A percentile compares a stretch with the other conserved stretches of the same genome.
phyloP scores from a whole-genome alignment of 1,140 invertebrate genomes.

The Sesamia nonagrioides region DNA sequence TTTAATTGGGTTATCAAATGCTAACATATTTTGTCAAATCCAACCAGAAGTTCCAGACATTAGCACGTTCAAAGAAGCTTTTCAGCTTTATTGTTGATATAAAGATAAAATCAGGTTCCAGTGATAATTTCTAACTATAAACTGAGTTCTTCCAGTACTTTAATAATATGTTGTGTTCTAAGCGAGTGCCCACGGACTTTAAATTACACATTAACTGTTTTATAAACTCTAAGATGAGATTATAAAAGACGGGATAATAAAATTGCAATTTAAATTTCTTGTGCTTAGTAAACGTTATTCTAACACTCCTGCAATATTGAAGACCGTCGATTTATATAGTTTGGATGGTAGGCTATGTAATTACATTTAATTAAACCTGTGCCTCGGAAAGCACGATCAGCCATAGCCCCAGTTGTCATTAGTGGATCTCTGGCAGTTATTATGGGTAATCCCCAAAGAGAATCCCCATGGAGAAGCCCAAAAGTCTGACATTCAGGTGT shows the following conservation, averaged over 20 bases:
- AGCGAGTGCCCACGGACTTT: not conserved
- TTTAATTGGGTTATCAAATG: too few relatives aligned
- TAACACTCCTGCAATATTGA: not conserved
- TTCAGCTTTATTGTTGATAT: too few relatives aligned
- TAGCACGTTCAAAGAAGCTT: not conserved
- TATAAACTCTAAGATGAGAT: not conserved
- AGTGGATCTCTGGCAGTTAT: too few relatives aligned
- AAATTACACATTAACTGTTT: not conserved
- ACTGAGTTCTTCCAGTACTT: not conserved
- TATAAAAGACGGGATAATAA: not conserved
- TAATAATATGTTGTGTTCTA: not conserved
- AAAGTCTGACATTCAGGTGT: too few relatives aligned
- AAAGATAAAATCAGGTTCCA: constrained; percentile 3
- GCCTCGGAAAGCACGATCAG: too few relatives aligned
- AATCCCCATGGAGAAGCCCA: too few relatives aligned
- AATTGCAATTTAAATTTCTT: not conserved
- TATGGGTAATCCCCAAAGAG: too few relatives aligned
- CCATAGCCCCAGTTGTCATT: too few relatives aligned
- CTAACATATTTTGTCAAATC: too few relatives aligned
- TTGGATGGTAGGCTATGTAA: too few relatives aligned
- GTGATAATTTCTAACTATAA: not conserved
- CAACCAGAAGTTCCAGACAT: too few relatives aligned
- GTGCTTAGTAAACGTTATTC: not conserved
- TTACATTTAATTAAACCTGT: too few relatives aligned
- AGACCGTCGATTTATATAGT: not conserved